Evolutionary conservation across 2,888 invertebrate species (phyloP).

Genomic region (Rhagophthalmus giganteus): DNA sequence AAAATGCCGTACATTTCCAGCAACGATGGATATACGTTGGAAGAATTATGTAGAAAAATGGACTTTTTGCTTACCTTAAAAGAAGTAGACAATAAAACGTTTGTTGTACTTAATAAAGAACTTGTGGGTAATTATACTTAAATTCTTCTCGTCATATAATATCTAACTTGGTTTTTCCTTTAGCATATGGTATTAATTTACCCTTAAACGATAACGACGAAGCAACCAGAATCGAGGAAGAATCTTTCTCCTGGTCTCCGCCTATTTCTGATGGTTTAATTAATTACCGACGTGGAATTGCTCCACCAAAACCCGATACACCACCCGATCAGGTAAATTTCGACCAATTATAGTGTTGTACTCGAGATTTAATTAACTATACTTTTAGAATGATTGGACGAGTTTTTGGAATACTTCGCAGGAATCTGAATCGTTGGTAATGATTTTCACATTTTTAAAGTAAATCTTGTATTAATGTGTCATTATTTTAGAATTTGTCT

Average conservation of each 20-base stretch:
- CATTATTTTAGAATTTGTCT: constrained; percentile 42
- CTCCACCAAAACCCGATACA: constrained; percentile 57
- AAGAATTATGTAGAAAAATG: constrained; percentile 48
- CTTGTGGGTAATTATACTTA: constrained; percentile 49
- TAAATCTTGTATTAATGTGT: constrained; percentile 3
- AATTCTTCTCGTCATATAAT: background rate
- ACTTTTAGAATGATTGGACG: constrained; percentile 13
- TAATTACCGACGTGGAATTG: constrained; percentile 29
- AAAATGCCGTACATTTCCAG: constrained; percentile 44
- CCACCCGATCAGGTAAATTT: constrained; percentile 53
- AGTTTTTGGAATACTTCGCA: constrained; percentile 30
- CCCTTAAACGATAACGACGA: too few species aligned
- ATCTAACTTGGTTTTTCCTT: background rate
- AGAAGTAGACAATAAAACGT: constrained; percentile 52
- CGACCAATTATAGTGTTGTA: background rate
- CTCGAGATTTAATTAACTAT: too few species aligned
- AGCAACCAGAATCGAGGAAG: too few species aligned
- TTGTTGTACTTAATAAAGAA: constrained; percentile 57
- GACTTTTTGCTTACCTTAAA: constrained; percentile 49
- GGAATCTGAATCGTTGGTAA: constrained; percentile 28
- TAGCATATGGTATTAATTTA: constrained; percentile 13
- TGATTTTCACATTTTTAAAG: constrained; percentile 2
- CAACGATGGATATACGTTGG: constrained; percentile 46
- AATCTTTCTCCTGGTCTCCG: too few species aligned
- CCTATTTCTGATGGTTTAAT: too few species aligned